These are phyloP conservation scores for Harpegnathos saltator DNA, from an alignment of 1,140 invertebrate species.

Conservation along the genomic window DNA sequence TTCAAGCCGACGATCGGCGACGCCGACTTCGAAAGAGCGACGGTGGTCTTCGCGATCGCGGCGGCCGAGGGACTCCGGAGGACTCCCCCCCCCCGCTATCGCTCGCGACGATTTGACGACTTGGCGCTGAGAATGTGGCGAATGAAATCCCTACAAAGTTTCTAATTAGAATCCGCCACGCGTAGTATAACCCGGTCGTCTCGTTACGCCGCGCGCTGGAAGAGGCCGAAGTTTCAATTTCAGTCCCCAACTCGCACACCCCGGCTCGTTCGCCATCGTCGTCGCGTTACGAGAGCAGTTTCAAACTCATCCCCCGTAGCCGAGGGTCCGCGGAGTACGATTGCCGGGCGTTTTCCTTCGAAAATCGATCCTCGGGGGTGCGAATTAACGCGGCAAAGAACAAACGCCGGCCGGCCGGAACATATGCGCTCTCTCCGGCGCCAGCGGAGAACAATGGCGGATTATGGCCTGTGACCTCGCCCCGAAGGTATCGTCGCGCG, in stretches of 20 bases:
- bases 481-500: no score
- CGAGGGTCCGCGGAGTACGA: not conserved
- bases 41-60: not conserved
- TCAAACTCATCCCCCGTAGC: slow-evolving; percentile 48
- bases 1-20: not conserved
- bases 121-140: slow-evolving; percentile 19
- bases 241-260: slow-evolving; percentile 52
- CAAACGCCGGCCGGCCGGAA: slow-evolving; percentile 14
- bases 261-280: slow-evolving; percentile 37
- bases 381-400: slow-evolving; percentile 38
- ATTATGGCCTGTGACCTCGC: not conserved
- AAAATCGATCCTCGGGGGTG: slow-evolving; percentile 25
- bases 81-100: no score
- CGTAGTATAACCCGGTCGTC: slow-evolving; percentile 16
- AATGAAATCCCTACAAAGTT: slow-evolving; percentile 48
- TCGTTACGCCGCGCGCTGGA: slow-evolving; percentile 31
- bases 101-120: slow-evolving; percentile 24
- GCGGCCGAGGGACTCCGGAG: not conserved
- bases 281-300: slow-evolving; percentile 44
- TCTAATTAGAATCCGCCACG: slow-evolving; percentile 53
- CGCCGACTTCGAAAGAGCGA: not conserved
- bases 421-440: not conserved
- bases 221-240: slow-evolving; percentile 58
- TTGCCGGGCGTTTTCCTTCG: slow-evolving; percentile 40
- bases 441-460: not conserved